These are phyloP conservation scores for Drosophila novamexicana DNA, from an alignment of 1,140 invertebrate species.

Conservation along the genomic window DNA sequence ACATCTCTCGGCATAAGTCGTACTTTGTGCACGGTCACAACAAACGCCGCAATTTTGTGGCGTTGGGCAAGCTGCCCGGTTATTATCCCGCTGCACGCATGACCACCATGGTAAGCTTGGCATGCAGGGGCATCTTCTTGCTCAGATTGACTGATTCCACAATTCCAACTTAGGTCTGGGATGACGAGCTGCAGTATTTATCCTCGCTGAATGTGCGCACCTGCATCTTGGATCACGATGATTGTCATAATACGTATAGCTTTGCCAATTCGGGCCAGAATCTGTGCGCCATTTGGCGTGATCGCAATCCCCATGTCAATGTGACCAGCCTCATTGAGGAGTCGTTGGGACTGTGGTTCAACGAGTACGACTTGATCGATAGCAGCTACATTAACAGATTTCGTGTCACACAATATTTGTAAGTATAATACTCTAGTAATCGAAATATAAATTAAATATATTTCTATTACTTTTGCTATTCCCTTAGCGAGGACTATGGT, in stretches of 20 bases:
- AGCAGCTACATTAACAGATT: conserved; percentile 73
- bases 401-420: conserved; percentile 73
- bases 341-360: conserved; percentile 71
- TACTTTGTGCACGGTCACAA: conserved; percentile 78
- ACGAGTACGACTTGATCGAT: conserved; percentile 72
- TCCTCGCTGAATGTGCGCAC: conserved; percentile 75
- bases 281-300: conserved; percentile 68
- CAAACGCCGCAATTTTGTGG: conserved; percentile 73
- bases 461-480: neutral
- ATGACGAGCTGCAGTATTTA: conserved; percentile 81
- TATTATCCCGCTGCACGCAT: conserved; percentile 79
- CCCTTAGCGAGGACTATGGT: conserved; percentile 74
- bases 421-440: conserved; percentile 38
- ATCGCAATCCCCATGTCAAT: conserved; percentile 64
- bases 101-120: conserved; percentile 75
- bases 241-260: conserved; percentile 77
- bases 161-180: conserved; percentile 62
- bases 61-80: conserved; percentile 70
- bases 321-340: conserved; percentile 76
- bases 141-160: neutral
- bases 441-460: neutral
- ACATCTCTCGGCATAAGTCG: conserved; percentile 60
- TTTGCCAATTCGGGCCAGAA: conserved; percentile 79
- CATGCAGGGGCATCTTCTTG: neutral
- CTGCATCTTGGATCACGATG: conserved; percentile 78